Percentiles rank a stretch among this genome's conserved stretches.
These are phyloP conservation scores for Lathamus discolor DNA, from an alignment of 2,113 vertebrate species.

Conservation along the genomic window DNA sequence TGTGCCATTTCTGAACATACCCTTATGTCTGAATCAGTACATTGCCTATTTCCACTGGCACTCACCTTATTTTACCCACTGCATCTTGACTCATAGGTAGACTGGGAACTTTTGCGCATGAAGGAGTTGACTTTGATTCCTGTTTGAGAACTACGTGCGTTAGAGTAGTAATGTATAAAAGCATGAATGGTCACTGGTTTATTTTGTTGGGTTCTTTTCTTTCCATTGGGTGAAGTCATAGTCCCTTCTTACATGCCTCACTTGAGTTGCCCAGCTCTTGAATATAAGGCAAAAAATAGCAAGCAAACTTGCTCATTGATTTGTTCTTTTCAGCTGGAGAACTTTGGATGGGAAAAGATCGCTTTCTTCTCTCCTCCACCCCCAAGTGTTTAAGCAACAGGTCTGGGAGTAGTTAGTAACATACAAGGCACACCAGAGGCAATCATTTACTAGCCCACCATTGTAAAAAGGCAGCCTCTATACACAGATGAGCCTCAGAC, in stretches of 20 bases:
- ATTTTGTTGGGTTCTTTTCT: background rate
- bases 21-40: background rate
- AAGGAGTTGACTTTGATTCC: background rate
- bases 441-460: background rate
- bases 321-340: background rate
- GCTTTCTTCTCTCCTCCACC: background rate
- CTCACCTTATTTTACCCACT: background rate
- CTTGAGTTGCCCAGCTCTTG: background rate
- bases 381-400: background rate
- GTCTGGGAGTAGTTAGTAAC: background rate
- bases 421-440: background rate
- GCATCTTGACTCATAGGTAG: background rate
- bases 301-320: background rate
- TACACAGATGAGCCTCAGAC: background rate
- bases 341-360: background rate
- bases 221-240: background rate
- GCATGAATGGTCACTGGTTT: background rate
- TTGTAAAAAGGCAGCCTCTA: background rate
- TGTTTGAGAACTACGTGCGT: fast-evolving
- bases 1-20: background rate
- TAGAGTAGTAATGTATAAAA: background rate
- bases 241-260: background rate
- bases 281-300: background rate
- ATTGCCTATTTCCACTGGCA: background rate
- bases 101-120: background rate